A percentile compares a stretch with the other conserved stretches of the same genome.
phyloP scores from a whole-genome alignment of 2,888 invertebrate genomes.

The Ceriagrion tenellum region DNA sequence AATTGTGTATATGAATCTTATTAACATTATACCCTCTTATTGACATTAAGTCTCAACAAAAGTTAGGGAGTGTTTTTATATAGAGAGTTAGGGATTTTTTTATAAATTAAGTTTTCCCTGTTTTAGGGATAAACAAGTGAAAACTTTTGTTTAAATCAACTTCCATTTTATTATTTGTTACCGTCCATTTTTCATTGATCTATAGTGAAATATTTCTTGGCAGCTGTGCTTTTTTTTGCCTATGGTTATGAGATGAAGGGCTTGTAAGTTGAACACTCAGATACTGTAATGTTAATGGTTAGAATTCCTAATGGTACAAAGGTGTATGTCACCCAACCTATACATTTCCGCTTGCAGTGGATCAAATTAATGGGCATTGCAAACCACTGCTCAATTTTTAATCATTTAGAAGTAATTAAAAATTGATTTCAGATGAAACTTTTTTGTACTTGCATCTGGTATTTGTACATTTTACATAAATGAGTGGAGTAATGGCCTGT shows the following conservation, averaged over 20 bases:
- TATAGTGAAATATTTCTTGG: conserved; percentile 47
- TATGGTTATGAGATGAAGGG: conserved; percentile 23
- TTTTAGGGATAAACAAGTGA: neutral
- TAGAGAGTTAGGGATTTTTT: neutral
- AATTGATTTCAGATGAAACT: neutral
- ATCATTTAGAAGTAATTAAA: neutral
- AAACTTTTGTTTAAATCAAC: conserved; percentile 16
- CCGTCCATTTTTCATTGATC: conserved; percentile 61
- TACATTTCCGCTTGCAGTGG: conserved; percentile 31
- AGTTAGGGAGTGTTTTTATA: conserved; percentile 45
- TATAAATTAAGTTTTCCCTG: neutral
- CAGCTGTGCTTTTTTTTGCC: conserved; percentile 41
- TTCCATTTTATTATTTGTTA: conserved; percentile 60
- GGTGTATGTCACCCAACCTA: conserved; percentile 59
- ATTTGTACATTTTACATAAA: conserved; percentile 13
- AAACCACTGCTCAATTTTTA: neutral
- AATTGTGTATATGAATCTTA: conserved; percentile 39
- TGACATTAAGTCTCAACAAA: neutral
- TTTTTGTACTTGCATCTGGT: neutral
- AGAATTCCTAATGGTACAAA: conserved; percentile 65
- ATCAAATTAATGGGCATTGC: neutral
- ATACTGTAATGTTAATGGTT: conserved; percentile 44
- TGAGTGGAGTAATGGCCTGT: neutral
- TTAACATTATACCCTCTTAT: conserved; percentile 28
- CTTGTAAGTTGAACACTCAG: conserved; percentile 20